Evolutionary conservation across 2,113 vertebrate genomes (phyloP), one percentile per base, ranked within the genome.

Genomic region (Hyaena hyaena): DNA sequence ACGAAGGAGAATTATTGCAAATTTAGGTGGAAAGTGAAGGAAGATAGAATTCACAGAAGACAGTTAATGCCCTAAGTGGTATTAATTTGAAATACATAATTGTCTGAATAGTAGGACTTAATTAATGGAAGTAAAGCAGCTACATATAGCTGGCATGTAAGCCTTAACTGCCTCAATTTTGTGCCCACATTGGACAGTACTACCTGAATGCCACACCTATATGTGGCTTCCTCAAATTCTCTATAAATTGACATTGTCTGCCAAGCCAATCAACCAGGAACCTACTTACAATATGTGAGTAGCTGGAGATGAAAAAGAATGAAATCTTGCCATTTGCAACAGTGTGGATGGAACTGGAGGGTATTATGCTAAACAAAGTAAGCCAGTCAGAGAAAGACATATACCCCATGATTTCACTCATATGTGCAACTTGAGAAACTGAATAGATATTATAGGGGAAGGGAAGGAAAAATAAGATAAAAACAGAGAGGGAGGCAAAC

Each of bases 1-100:
- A 10, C 23, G 55, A 16, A 82, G 65, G 48, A 24, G 11, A 69
- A 28, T 53, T 53, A 15, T 6, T 53, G 28, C 31, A 50, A 74
- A 48, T 45, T 80, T 87, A 50, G 12, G 12, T 39, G 23, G n/a
- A 68, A 73, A 61, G 12, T 53, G 24, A 68, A 74, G 48, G 88
- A 43, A 90, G 10, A 39, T 69, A 97, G 68, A 35, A 88, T 94
- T 97, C 4, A 9, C 4, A 73, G 61, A 82, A 31, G 21, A 31
- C 1, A 23, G 15, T 16, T 9, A 88, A 45, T 50, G 3, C 10
- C 33, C 68, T 92, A 77, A 53, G 39, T 90, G 39, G 19, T 63
- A 74, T 87, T 53, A 92, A 92, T 48, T 77, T 96, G 48, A 66
- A 87, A 35, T 87, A 55, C 35, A 17, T 82, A 58, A 66, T 65